Base-by-base conservation (phyloP, 1,140 invertebrate genomes). In the Gryllus bimaculatus region DNA sequence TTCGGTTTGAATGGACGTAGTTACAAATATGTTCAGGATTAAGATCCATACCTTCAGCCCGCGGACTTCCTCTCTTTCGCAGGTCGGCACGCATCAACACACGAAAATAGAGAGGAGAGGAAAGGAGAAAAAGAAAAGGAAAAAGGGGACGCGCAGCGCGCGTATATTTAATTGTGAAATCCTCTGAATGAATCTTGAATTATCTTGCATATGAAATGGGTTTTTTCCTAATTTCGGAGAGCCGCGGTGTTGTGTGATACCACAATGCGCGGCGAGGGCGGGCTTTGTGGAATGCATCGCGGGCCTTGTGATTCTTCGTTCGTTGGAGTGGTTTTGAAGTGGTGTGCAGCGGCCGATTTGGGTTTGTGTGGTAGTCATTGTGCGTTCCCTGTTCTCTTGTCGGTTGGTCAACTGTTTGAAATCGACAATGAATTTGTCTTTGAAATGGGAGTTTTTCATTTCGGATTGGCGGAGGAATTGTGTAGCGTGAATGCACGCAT, bases 11-110 rank as follows among this genome's bases (percentile, higher is more conserved):
- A 66, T 66, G 54, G 54, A 66, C 54, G 54, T 66, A 66, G 54
- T 66, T 66, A 66, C 54, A 66, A 66, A 66, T 66, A 66, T 66
- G 54, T 66, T 66, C 54, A 66, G 54, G 54, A 66, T 66, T 66
- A 66, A 66, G 54, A 66, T 66, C 54, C 54, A 66, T 66, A 66
- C 54, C 54, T n/a, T 66, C 10, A 10, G 54, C 2, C 54, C 54
- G 54, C 54, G 10, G 54, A 5, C 26, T n/a, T 5, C 26, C n/a
- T 18, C 7, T 7, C 54, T 66, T 66, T 66, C 54, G 54, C 54
- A 66, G 10, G 54, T 18, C 10, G 18, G 54, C 54, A 66, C 54
- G 54, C 54, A 13, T 5, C 5, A 1, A 39, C 26, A 39, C 26
- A 39, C 26, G 26, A 39, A 39, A 39, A 39, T 39, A 39, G 26